These are phyloP conservation scores for Phthorimaea operculella DNA, from an alignment of 1,140 invertebrate species.

Conservation along the genomic window DNA sequence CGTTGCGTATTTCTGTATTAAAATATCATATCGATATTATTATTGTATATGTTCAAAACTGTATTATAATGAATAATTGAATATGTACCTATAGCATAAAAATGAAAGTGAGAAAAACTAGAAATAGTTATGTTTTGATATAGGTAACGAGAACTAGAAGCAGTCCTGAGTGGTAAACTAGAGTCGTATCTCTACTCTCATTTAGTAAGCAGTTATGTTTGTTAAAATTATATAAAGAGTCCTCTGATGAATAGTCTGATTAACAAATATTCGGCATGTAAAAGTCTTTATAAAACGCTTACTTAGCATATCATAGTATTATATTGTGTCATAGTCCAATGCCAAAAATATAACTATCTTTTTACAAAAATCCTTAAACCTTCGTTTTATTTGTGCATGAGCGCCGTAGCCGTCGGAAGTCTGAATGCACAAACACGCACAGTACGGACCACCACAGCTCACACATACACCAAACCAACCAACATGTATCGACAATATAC, in stretches of 20 bases:
- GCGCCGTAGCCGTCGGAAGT: neutral
- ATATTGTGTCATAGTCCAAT: constrained; percentile 69
- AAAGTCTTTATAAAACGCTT: constrained; percentile 69
- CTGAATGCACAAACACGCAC: neutral
- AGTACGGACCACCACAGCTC: neutral
- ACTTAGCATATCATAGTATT: constrained; percentile 69
- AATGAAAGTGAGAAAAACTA: constrained; percentile 67
- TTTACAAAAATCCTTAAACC: constrained; percentile 65
- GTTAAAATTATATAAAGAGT: constrained; percentile 66
- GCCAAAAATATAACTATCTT: constrained; percentile 69
- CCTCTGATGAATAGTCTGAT: constrained; percentile 68
- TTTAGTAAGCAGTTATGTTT: constrained; percentile 66
- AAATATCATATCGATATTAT: constrained; percentile 61
- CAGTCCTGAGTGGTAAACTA: constrained; percentile 49
- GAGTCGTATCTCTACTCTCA: constrained; percentile 58
- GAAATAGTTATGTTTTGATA: constrained; percentile 63
- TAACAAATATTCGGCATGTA: constrained; percentile 67
- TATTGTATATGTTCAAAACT: constrained; percentile 62
- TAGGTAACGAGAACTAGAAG: constrained; percentile 56
- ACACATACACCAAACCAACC: too few species aligned
- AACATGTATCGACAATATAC: too few species aligned
- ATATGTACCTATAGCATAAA: constrained; percentile 66
- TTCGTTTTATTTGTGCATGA: constrained; percentile 57
- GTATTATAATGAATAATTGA: constrained; percentile 65
- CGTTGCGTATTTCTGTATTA: constrained; percentile 64